phyloP scores from a whole-genome alignment of 2,797 vertebrate species.

The Garrulus glandarius region DNA sequence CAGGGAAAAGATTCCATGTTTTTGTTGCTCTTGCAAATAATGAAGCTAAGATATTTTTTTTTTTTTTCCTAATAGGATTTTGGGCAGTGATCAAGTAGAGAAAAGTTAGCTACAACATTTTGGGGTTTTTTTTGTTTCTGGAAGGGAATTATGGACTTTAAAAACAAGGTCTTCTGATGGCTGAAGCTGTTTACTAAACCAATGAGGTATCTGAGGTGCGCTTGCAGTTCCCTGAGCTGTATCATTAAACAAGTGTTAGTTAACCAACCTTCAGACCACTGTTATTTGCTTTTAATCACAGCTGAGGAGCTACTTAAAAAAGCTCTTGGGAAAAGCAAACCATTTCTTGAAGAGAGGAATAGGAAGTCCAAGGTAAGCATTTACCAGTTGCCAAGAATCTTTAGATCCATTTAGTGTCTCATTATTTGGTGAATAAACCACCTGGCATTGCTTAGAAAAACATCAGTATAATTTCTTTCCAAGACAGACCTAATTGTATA shows the following conservation, averaged over 20 bases:
- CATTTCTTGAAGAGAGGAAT: neutral
- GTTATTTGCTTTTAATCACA: constrained; percentile 32
- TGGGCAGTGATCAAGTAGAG: neutral
- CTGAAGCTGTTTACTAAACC: neutral
- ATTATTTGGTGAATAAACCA: constrained; percentile 45
- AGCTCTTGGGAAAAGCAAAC: neutral
- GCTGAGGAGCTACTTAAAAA: constrained; percentile 30
- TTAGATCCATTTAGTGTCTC: constrained; percentile 46
- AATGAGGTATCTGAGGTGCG: neutral
- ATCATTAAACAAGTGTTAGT: constrained; percentile 9
- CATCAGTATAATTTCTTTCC: neutral
- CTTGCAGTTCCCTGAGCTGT: neutral
- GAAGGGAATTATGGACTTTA: neutral
- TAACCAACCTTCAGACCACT: constrained; percentile 36
- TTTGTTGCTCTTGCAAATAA: neutral
- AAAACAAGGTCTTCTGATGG: neutral
- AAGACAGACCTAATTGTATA: neutral
- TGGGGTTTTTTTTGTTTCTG: neutral
- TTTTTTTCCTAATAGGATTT: neutral
- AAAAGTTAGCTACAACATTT: neutral
- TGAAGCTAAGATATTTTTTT: neutral
- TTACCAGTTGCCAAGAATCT: neutral
- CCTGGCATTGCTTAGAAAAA: constrained; percentile 23
- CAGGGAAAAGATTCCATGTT: neutral
- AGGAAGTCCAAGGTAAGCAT: constrained; percentile 23